Evolutionary conservation across 2,888 invertebrate species (phyloP).

Genomic region (Amphipoea lucens): DNA sequence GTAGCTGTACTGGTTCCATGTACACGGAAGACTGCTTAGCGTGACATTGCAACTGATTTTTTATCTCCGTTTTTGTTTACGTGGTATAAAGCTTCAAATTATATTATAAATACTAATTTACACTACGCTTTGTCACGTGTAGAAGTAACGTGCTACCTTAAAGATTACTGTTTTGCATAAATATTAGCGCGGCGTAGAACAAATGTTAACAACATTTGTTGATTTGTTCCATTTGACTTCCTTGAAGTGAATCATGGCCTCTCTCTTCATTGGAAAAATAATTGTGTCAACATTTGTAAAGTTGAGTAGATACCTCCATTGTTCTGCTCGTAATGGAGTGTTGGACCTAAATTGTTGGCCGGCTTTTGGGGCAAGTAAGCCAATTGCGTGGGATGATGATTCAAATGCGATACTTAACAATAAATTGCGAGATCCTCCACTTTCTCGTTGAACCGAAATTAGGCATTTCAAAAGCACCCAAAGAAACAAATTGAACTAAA

Average conservation of each 20-base stretch:
- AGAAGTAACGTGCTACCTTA: slow-evolving; percentile 47
- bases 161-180: slow-evolving; percentile 59
- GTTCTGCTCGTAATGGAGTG: slow-evolving; percentile 44
- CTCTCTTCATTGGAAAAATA: slow-evolving; percentile 44
- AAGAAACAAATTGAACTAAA: not conserved
- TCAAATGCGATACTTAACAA: slow-evolving; percentile 26
- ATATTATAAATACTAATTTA: slow-evolving; percentile 41
- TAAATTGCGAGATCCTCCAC: not conserved
- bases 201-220: slow-evolving; percentile 27
- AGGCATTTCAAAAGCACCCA: not conserved
- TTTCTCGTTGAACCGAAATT: slow-evolving; percentile 20
- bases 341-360: slow-evolving; percentile 38
- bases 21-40: slow-evolving; percentile 35
- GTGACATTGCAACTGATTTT: slow-evolving; percentile 40
- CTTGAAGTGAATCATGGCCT: slow-evolving; percentile 44
- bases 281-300: slow-evolving; percentile 35
- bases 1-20: slow-evolving; percentile 22
- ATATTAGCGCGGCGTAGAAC: slow-evolving; percentile 27
- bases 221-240: slow-evolving; percentile 45
- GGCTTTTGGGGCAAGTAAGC: slow-evolving; percentile 14
- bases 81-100: slow-evolving; percentile 7
- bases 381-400: slow-evolving; percentile 42
- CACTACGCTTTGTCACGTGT: slow-evolving; percentile 53
- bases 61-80: slow-evolving; percentile 48
- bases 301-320: slow-evolving; percentile 35